phyloP scores from a whole-genome alignment of 35 echinoderm and acorn worm genomes.

The Nesometra sesokonis region DNA sequence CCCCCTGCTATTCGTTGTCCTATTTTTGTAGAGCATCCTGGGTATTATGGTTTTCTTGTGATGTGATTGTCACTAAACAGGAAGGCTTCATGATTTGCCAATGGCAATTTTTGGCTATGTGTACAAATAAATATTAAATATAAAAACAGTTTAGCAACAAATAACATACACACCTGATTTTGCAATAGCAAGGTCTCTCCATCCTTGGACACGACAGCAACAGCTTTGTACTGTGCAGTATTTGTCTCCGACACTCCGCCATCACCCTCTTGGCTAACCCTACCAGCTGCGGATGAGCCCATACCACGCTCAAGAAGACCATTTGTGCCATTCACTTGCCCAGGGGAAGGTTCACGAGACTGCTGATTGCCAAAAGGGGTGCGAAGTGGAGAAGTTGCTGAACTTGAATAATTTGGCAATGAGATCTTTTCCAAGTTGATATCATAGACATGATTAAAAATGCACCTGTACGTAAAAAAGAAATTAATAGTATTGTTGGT shows the following conservation, averaged over 20 bases:
- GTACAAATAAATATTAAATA: too few species aligned
- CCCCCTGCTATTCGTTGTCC: too few species aligned
- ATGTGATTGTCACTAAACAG: too few species aligned
- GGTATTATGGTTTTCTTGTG: too few species aligned
- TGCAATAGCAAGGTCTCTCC: slow-evolving; percentile 61
- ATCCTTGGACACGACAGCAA: slow-evolving; percentile 87
- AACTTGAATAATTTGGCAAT: background rate
- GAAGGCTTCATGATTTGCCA: too few species aligned
- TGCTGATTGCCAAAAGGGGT: background rate
- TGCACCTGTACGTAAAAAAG: slow-evolving; percentile 26
- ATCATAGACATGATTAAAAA: slow-evolving; percentile 88
- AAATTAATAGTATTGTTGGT: too few species aligned
- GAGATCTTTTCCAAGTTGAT: slow-evolving; percentile 53
- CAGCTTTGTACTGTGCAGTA: slow-evolving; percentile 42
- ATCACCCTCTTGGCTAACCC: slow-evolving; percentile 12
- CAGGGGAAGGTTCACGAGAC: background rate
- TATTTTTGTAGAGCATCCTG: too few species aligned
- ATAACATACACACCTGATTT: slow-evolving; percentile 35
- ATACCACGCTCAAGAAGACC: background rate
- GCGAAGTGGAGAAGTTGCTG: slow-evolving; percentile 8
- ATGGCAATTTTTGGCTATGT: too few species aligned
- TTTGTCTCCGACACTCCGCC: slow-evolving; percentile 22
- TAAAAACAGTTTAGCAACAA: too few species aligned
- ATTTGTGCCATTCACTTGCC: background rate
- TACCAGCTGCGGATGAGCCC: slow-evolving; percentile 1